A percentile compares a stretch with the other conserved stretches of the same genome.
These are phyloP conservation scores for Athetis lepigone DNA, from an alignment of 2,888 invertebrate species.

Conservation along the genomic window DNA sequence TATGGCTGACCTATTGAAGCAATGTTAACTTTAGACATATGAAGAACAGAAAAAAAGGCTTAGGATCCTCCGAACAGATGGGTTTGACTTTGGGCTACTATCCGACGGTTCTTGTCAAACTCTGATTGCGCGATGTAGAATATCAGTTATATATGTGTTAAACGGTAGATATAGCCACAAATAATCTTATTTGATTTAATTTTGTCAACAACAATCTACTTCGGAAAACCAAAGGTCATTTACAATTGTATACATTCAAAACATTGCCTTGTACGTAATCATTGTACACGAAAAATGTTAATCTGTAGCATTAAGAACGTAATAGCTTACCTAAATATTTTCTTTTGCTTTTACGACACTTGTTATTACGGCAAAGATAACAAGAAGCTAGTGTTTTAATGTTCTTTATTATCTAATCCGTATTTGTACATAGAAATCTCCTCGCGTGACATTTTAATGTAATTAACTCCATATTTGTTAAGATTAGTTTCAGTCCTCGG, in stretches of 20 bases:
- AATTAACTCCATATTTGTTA: conserved; percentile 38
- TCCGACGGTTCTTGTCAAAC: too few relatives aligned
- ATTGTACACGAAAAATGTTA: conserved; percentile 28
- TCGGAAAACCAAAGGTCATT: neutral
- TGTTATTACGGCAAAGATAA: conserved; percentile 57
- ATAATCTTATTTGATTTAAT: too few relatives aligned
- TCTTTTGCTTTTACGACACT: conserved; percentile 44
- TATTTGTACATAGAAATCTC: conserved; percentile 28
- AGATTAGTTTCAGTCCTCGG: conserved; percentile 38
- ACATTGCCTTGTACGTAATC: conserved; percentile 13
- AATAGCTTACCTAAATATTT: conserved; percentile 59
- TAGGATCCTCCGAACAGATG: too few relatives aligned
- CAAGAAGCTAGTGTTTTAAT: conserved; percentile 53
- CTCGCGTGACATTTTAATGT: conserved; percentile 31
- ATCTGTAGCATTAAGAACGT: conserved; percentile 41
- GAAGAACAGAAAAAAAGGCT: too few relatives aligned
- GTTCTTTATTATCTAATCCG: conserved; percentile 51
- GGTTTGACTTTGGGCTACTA: too few relatives aligned
- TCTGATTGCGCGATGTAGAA: too few relatives aligned
- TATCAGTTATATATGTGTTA: too few relatives aligned
- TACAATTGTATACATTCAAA: neutral
- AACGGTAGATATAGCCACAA: too few relatives aligned
- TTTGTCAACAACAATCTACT: too few relatives aligned
- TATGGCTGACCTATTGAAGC: too few relatives aligned
- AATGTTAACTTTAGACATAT: too few relatives aligned